These are phyloP conservation scores for Cyaniris semiargus DNA, from an alignment of 2,888 invertebrate species.

Conservation along the genomic window DNA sequence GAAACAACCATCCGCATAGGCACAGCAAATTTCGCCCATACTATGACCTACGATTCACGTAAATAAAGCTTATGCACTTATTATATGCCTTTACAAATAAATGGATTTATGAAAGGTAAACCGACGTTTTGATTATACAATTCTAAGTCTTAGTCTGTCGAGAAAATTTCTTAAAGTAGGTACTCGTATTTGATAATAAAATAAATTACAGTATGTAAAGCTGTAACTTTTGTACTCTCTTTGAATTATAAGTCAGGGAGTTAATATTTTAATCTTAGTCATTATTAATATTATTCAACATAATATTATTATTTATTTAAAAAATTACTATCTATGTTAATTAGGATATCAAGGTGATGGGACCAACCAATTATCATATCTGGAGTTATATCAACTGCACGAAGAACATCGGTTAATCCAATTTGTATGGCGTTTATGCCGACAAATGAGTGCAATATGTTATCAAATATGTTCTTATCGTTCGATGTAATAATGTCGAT, in stretches of 20 bases:
- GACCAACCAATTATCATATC: conserved; percentile 37
- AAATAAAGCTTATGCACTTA: not conserved
- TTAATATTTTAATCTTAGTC: no score
- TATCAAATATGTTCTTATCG: conserved; percentile 77
- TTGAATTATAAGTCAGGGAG: no score
- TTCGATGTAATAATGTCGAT: conserved; percentile 26
- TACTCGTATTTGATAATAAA: no score
- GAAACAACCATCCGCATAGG: conserved; percentile 81
- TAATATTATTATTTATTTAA: not conserved
- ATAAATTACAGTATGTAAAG: no score
- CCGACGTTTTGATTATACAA: not conserved
- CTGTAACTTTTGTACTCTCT: no score
- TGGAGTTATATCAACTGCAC: conserved; percentile 32
- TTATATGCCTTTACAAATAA: not conserved
- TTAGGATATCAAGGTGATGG: not conserved
- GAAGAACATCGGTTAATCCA: conserved; percentile 36
- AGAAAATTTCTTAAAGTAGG: no score
- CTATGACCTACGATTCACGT: conserved; percentile 58
- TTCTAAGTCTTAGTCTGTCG: no score
- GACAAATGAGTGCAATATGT: conserved; percentile 85
- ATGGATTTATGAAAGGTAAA: no score
- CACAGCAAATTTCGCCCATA: conserved; percentile 24
- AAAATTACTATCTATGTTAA: not conserved
- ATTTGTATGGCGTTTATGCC: conserved; percentile 79
- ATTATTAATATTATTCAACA: not conserved